Conservation (phyloP, 2,113 vertebrate species). For the Albula glossodonta region DNA sequence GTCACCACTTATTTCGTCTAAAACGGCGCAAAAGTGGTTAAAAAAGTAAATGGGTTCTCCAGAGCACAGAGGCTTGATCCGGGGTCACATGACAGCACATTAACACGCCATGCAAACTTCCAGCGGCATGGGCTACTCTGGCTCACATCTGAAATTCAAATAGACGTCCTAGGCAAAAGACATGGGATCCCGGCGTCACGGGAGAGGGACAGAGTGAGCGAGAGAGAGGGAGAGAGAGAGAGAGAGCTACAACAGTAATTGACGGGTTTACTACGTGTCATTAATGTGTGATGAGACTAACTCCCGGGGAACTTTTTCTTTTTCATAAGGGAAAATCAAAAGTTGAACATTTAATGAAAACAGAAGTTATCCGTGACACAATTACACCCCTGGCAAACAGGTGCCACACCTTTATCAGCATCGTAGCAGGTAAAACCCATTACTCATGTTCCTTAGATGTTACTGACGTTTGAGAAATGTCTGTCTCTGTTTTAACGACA, state of each 20-base stretch:
- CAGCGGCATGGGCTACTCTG: conserved; percentile 57
- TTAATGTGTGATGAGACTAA: neutral
- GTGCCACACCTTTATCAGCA: conserved; percentile 67
- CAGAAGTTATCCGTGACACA: conserved; percentile 52
- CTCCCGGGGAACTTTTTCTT: conserved; percentile 22
- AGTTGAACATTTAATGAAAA: conserved; percentile 60
- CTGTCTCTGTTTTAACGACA: neutral
- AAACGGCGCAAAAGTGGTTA: conserved; percentile 65
- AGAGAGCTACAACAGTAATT: neutral
- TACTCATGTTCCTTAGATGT: neutral
- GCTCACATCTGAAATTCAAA: conserved; percentile 69
- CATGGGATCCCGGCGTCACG: conserved; percentile 69
- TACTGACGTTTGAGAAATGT: neutral
- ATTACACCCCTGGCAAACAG: conserved; percentile 60
- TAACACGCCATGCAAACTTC: conserved; percentile 69
- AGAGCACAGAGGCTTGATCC: conserved; percentile 64
- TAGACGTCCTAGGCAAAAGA: conserved; percentile 58
- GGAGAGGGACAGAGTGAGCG: conserved; percentile 48
- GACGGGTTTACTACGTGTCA: neutral
- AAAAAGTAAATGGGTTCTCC: conserved; percentile 58
- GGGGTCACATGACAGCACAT: conserved; percentile 64
- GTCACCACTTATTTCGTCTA: neutral
- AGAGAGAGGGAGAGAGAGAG: conserved; percentile 36
- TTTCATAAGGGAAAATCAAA: conserved; percentile 37
- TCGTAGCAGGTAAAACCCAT: conserved; percentile 62